Evolutionary conservation across 1,140 invertebrate genomes (phyloP), one percentile per base, ranked within the genome.

Genomic region (Cataglyphis hispanica): DNA sequence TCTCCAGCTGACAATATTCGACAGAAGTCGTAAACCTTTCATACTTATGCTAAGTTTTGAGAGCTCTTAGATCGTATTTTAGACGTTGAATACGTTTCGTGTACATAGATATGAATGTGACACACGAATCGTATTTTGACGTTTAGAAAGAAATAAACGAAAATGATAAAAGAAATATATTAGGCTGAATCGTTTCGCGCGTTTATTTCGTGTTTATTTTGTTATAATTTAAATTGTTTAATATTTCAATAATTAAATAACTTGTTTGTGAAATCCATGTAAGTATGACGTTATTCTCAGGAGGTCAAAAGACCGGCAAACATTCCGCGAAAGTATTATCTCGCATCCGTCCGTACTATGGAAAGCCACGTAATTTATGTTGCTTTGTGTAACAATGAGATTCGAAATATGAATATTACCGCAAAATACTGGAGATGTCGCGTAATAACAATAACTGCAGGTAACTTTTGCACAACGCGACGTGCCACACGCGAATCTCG

Each of bases 391-490:
- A 83, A 74, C 74, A 83, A 83, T 37, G 31, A 60, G 13, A 61
- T 37, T 40, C 53, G 61, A 72, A 56, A 83, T 43, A 37, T 19
- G 67, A 43, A 72, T 43, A 40, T 66, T 83, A 72, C 78, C 53
- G 67, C 67, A 46, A 83, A 83, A 72, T 83, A 83, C 61, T 31
- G n/a, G 53, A 19, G 66, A 19, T n/a, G 27, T 27, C 53, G n/a
- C 50, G 2, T 70, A 81, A 46, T 83, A 83, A 83, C 67, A 74
- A 83, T 72, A 60, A 81, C 66, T 70, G 19, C 34, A 70, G 66
- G 25, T 60, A 70, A 81, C 78, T 81, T 56, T 40, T 56, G 67
- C 53, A 34, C 19, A 72, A 56, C 37, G 53, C 50, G 25, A 67
- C 22, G 66, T 37, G 27, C 31, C 31, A 31, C 77, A 81, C 53